A percentile compares a stretch with the other conserved stretches of the same genome.
Evolutionary conservation across 2,113 vertebrate genomes (phyloP).

Genomic region (Gymnocephalus cernua): DNA sequence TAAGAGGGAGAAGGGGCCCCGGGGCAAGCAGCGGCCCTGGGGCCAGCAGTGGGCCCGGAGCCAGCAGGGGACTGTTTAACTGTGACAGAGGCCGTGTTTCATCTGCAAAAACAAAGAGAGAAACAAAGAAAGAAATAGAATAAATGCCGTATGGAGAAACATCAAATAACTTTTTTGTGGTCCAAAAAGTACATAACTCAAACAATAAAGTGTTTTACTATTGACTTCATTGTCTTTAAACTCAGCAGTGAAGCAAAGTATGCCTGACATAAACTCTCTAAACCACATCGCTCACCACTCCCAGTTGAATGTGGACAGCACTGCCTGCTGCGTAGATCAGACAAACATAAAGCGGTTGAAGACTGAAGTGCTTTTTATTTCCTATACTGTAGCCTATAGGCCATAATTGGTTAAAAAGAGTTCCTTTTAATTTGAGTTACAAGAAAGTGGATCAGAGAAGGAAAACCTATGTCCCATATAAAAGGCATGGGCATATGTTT

Average conservation of each 20-base stretch:
- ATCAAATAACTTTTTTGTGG: slow-evolving; percentile 7
- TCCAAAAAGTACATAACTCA: slow-evolving; percentile 35
- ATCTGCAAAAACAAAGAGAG: slow-evolving; percentile 68
- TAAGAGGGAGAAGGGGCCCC: slow-evolving; percentile 66
- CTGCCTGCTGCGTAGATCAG: slow-evolving; percentile 44
- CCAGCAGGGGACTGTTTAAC: slow-evolving; percentile 71
- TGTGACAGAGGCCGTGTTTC: slow-evolving; percentile 72
- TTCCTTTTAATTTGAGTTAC: slow-evolving; percentile 61
- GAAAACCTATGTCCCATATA: slow-evolving; percentile 7
- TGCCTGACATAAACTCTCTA: slow-evolving; percentile 10
- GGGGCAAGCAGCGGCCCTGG: slow-evolving; percentile 52
- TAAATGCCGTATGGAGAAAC: slow-evolving; percentile 12
- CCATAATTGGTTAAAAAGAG: slow-evolving; percentile 39
- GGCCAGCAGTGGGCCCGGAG: no score
- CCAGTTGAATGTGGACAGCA: slow-evolving; percentile 18
- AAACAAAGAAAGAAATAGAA: slow-evolving; percentile 28
- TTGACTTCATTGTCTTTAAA: slow-evolving; percentile 42
- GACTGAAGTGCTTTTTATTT: slow-evolving; percentile 44
- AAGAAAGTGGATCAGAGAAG: slow-evolving; percentile 28
- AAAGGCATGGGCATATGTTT: not conserved
- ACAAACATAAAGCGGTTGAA: slow-evolving; percentile 44
- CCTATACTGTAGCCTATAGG: slow-evolving; percentile 1
- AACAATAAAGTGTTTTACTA: slow-evolving; percentile 48
- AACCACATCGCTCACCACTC: slow-evolving; percentile 49
- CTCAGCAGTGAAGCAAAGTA: slow-evolving; percentile 33